Evolutionary conservation across 2,113 vertebrate genomes (phyloP).

Genomic region (Todiramphus saurophagus): DNA sequence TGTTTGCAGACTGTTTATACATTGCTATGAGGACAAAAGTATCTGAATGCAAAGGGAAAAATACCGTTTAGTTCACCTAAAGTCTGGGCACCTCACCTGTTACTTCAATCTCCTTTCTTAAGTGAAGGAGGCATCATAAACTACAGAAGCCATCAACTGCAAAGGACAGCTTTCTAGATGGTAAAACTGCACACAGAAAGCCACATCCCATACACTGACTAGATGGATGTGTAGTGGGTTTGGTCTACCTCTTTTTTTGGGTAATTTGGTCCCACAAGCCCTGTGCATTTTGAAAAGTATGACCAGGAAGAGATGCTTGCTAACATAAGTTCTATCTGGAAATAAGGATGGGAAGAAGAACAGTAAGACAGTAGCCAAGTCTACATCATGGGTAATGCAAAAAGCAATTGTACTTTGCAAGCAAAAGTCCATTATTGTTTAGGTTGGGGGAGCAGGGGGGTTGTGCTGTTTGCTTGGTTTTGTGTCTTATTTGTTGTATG

Average conservation of each 20-base stretch:
- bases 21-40: neutral
- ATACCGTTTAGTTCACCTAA: neutral
- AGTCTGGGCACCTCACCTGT: neutral
- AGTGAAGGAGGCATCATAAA: neutral
- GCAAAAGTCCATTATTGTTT: neutral
- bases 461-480: neutral
- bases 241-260: neutral
- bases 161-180: too few species aligned
- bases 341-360: neutral
- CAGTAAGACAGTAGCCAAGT: too few species aligned
- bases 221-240: neutral
- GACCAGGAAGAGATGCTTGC: neutral
- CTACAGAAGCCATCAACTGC: neutral
- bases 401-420: neutral
- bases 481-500: neutral
- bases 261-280: neutral
- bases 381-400: neutral
- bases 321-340: neutral
- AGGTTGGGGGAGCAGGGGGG: too few species aligned
- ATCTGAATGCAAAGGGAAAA: neutral
- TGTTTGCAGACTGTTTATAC: neutral
- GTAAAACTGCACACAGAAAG: neutral
- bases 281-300: neutral
- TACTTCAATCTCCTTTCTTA: neutral
- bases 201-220: too few species aligned